Base-by-base conservation (phyloP, 2,888 invertebrate species). In the Melinaea menophilus region DNA sequence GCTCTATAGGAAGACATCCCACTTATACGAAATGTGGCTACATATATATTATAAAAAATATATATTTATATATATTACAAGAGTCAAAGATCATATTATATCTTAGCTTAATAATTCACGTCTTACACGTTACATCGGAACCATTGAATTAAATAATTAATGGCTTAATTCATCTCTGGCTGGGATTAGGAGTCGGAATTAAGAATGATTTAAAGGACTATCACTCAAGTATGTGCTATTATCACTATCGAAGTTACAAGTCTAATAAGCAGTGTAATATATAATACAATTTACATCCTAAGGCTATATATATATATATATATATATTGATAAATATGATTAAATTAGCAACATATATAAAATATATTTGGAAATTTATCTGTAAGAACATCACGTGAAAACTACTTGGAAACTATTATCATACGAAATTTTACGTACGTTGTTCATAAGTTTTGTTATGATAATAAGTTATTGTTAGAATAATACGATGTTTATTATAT, bases 151-250 rank as follows among this genome's bases (percentile, higher is more conserved):
- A 46, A 59, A 61, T 58, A 65, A 65, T 70, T 67, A 64, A 66
- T 55, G 64, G 59, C 61, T 69, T 66, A 54, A 69, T 67, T 70
- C 66, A 51, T 58, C 64, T 63, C 63, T 57, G 41, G 58, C 61
- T 46, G 12, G 59, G 70, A 67, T 70, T 66, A 65, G 57, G 65
- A 59, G 58, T 66, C 54, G 48, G 57, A 58, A 59, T 62, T 56
- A 60, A 61, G 65, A 63, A 61, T 65, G 45, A 62, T 51, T 62
- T 59, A 62, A 46, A 54, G 41, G 41, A 61, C 59, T 54, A 63
- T 63, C 41, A 56, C 63, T n/a, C 46, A 66, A 63, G 33, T 56
- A 61, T 56, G 45, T 31, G 55, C 37, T 57, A 58, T 7, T 35
- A 57, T 61, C 58, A 22, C 22, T 34, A 58, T 5, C 31, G 22